These are phyloP conservation scores for Sebastes iracundus DNA, from an alignment of 2,797 vertebrate species.

Conservation along the genomic window DNA sequence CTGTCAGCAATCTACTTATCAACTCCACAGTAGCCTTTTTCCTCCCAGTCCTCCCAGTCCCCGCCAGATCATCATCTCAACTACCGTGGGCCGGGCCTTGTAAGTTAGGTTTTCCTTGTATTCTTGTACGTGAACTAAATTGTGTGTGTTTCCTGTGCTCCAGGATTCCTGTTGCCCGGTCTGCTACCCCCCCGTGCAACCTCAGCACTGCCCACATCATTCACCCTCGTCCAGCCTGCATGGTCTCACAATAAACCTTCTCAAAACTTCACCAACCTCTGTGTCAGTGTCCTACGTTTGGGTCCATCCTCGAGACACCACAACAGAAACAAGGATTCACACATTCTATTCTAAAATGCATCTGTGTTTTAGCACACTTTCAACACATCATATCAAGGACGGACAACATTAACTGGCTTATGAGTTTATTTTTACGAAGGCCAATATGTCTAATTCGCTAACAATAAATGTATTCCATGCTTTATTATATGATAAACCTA, in stretches of 20 bases:
- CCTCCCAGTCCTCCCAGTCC: not conserved
- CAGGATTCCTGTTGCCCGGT: not conserved
- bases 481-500: too few species aligned
- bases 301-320: not conserved
- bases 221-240: not conserved
- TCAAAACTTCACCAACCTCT: not conserved
- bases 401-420: too few species aligned
- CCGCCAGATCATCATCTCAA: not conserved
- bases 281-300: not conserved
- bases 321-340: too few species aligned
- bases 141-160: not conserved
- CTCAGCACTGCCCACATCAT: not conserved
- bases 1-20: fast-evolving
- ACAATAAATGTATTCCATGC: too few species aligned
- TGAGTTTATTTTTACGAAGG: too few species aligned
- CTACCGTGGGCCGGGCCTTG: not conserved
- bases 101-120: not conserved
- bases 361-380: too few species aligned
- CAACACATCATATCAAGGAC: too few species aligned
- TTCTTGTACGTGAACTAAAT: not conserved
- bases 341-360: too few species aligned
- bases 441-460: too few species aligned
- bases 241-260: not conserved
- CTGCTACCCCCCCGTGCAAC: not conserved
- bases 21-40: not conserved